A percentile compares a stretch with the other conserved stretches of the same genome.
These are phyloP conservation scores for Flabesymbios commensalis DNA, from an alignment of 2,888 invertebrate species.

Conservation along the genomic window DNA sequence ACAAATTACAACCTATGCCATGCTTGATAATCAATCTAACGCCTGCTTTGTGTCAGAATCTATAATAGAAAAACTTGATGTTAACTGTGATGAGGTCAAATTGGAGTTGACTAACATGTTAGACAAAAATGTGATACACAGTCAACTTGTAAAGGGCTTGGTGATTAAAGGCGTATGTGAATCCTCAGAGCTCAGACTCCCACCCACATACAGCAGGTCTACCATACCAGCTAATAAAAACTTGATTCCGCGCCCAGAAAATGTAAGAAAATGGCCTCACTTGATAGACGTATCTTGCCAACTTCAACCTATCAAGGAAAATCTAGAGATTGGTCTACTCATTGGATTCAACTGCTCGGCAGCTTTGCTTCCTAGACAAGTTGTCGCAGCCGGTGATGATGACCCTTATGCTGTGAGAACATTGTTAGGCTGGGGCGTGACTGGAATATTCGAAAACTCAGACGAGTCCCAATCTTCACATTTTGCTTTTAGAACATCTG, in stretches of 20 bases:
- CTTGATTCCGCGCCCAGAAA: background rate
- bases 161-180: background rate
- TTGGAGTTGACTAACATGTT: background rate
- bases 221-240: background rate
- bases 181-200: background rate
- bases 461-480: background rate
- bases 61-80: background rate
- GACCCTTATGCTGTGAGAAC: background rate
- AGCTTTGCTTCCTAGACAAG: no score
- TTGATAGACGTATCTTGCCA: background rate
- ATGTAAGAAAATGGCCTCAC: background rate
- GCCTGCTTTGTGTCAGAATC: background rate
- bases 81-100: background rate
- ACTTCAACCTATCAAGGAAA: background rate
- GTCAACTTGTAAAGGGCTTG: background rate
- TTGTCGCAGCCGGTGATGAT: background rate
- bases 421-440: no score
- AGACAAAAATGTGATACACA: background rate
- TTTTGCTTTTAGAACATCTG: background rate
- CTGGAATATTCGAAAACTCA: no score
- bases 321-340: background rate
- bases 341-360: background rate
- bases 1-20: background rate
- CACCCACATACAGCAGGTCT: background rate
- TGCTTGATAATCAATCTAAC: constrained; percentile 3